A percentile compares a stretch with the other conserved stretches of the same genome.
Conservation (phyloP, 2,888 invertebrate species). For the Drosophila tripunctata region DNA sequence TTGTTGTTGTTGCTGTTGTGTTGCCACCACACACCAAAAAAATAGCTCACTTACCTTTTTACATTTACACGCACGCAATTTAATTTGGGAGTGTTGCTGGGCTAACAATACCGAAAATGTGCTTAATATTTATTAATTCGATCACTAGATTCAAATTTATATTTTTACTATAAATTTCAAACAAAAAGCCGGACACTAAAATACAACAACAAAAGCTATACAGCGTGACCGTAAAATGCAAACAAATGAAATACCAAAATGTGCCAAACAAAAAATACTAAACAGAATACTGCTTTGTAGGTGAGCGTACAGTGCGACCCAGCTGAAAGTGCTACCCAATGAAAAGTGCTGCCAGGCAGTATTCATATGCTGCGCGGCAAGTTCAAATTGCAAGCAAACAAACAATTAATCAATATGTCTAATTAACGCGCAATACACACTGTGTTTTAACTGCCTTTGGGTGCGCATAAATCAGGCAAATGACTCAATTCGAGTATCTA, state of each 20-base stretch:
- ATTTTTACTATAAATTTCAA: constrained; percentile 35
- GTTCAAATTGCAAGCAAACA: background rate
- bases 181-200: constrained; percentile 35
- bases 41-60: constrained; percentile 46
- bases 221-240: constrained; percentile 13
- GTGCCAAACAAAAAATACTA: background rate
- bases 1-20: background rate
- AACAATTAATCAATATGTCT: constrained; percentile 11
- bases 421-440: constrained; percentile 30
- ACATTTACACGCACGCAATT: constrained; percentile 56
- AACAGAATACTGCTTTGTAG: constrained; percentile 7
- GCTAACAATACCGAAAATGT: constrained; percentile 42
- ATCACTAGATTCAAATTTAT: constrained; percentile 41
- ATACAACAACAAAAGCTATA: constrained; percentile 27
- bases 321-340: constrained; percentile 1
- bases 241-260: background rate
- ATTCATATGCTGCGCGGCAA: background rate
- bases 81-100: constrained; percentile 51
- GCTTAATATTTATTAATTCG: constrained; percentile 8
- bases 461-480: constrained; percentile 50
- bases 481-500: constrained; percentile 19
- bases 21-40: no score
- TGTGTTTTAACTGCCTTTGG: constrained; percentile 11
- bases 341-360: constrained; percentile 23
- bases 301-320: no score